phyloP scores from a whole-genome alignment of 2,113 vertebrate species.

The Lampris incognitus region DNA sequence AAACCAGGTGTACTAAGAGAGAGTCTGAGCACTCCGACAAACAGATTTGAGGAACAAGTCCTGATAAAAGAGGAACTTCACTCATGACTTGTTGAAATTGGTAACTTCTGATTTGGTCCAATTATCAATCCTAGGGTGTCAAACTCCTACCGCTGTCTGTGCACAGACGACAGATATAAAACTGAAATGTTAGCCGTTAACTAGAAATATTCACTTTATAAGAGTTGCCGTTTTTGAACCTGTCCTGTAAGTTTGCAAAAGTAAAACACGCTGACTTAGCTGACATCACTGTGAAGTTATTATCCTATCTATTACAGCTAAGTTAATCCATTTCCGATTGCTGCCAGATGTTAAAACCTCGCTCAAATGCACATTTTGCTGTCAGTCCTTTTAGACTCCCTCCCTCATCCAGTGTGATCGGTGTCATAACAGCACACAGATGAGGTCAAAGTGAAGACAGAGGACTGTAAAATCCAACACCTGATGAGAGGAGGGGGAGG shows the following conservation, averaged over 20 bases:
- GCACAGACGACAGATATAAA: neutral
- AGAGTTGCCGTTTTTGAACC: too few species aligned
- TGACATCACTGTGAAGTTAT: too few species aligned
- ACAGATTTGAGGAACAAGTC: neutral
- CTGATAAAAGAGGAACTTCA: neutral
- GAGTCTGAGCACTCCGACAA: neutral
- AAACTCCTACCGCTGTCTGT: conserved; percentile 1
- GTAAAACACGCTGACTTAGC: too few species aligned
- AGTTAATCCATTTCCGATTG: too few species aligned
- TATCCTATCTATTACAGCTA: too few species aligned
- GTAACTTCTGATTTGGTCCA: neutral
- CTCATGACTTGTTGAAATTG: neutral
- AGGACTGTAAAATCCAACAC: neutral
- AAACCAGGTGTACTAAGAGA: conserved; percentile 22
- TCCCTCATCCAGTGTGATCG: neutral
- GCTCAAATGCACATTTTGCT: neutral
- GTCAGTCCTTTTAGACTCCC: neutral
- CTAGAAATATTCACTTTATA: neutral
- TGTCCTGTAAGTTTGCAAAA: too few species aligned
- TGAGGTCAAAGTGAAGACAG: neutral
- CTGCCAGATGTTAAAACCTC: neutral
- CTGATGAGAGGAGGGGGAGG: neutral
- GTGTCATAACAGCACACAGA: conserved; percentile 3
- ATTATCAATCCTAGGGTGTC: neutral
- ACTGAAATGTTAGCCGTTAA: neutral